Conservation (phyloP, 1,140 invertebrate genomes). For the Mylabris phalerata region DNA sequence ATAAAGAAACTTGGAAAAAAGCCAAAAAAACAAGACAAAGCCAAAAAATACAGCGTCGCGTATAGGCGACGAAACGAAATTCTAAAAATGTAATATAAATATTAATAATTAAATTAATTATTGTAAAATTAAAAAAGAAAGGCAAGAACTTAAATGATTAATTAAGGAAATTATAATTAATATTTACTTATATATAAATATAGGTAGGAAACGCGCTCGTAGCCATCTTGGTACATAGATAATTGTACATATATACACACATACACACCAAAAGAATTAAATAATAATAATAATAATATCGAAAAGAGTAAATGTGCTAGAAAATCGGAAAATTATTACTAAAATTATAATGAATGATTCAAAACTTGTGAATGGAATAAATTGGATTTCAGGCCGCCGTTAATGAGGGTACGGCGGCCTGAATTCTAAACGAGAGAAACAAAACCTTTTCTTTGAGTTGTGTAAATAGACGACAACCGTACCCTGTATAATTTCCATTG, state of each 20-base stretch:
- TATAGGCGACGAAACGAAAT: slow-evolving; percentile 40
- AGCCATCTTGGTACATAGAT: slow-evolving; percentile 14
- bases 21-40: background rate
- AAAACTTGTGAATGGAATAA: too few relatives aligned
- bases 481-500: too few relatives aligned
- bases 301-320: too few relatives aligned
- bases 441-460: too few relatives aligned
- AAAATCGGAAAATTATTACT: too few relatives aligned
- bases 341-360: too few relatives aligned
- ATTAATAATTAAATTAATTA: slow-evolving; percentile 12
- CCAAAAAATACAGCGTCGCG: slow-evolving; percentile 6
- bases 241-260: slow-evolving; percentile 26
- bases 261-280: background rate
- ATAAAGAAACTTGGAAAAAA: slow-evolving; percentile 6
- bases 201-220: slow-evolving; percentile 31
- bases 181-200: slow-evolving; percentile 20
- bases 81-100: slow-evolving; percentile 42
- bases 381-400: too few relatives aligned
- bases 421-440: too few relatives aligned
- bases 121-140: background rate
- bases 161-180: slow-evolving; percentile 22
- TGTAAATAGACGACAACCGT: too few relatives aligned
- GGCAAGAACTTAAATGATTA: background rate
- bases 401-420: too few relatives aligned
- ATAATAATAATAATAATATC: too few relatives aligned